These are phyloP conservation scores for Copidosoma floridanum DNA, from an alignment of 1,140 invertebrate genomes.

Conservation along the genomic window DNA sequence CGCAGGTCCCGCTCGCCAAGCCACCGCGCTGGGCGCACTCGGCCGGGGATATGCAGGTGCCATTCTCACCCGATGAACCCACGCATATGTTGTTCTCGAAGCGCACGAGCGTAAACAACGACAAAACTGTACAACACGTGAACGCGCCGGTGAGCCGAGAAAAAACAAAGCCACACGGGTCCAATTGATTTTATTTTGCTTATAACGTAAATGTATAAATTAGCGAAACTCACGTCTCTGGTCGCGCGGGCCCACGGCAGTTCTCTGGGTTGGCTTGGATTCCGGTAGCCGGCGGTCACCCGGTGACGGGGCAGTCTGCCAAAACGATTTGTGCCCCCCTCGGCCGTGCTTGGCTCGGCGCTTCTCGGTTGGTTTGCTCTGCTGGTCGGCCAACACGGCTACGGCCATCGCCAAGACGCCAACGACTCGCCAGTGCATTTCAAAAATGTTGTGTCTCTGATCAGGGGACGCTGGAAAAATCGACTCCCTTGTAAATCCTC, in stretches of 20 bases:
- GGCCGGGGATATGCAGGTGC: slow-evolving; percentile 68
- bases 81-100: slow-evolving; percentile 70
- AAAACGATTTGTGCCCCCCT: not conserved
- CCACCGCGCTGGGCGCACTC: slow-evolving; percentile 71
- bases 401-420: too few relatives aligned
- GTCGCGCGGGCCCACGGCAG: not conserved
- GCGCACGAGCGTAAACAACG: slow-evolving; percentile 72
- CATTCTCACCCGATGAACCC: slow-evolving; percentile 70
- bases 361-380: too few relatives aligned
- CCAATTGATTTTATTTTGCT: not conserved
- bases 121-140: slow-evolving; percentile 66
- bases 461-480: too few relatives aligned
- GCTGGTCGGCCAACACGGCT: too few relatives aligned
- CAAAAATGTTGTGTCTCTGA: too few relatives aligned
- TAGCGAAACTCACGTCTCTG: not conserved
- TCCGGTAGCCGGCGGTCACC: too few relatives aligned
- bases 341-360: not conserved
- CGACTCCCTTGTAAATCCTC: too few relatives aligned
- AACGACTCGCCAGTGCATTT: too few relatives aligned
- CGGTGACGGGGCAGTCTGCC: not conserved
- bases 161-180: not conserved
- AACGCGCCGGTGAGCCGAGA: not conserved
- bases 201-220: not conserved
- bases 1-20: slow-evolving; percentile 70
- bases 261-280: not conserved